Evolutionary conservation across 2,888 invertebrate species (phyloP), one percentile per base, ranked within the genome.

Genomic region (Cetonia aurata): DNA sequence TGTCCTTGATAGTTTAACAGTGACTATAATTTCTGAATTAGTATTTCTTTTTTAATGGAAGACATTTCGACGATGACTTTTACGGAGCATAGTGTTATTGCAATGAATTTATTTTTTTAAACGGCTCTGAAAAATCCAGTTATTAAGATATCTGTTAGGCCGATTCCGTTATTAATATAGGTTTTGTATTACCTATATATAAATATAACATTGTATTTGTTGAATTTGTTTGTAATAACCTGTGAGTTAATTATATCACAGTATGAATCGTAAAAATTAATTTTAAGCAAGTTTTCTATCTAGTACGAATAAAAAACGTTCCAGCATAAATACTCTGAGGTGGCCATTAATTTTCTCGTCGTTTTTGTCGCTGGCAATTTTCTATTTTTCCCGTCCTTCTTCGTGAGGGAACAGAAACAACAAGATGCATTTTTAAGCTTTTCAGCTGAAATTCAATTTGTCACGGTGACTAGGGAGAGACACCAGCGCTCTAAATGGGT

Each of bases 391-490:
- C 19, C 42, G 17, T 59, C 19, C 19, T 12, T 48, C 48, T n/a
- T 17, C 17, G 41, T 10, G 10, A 4, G 19, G n/a, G 44, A 59
- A 25, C 42, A 59, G 17, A 25, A 59, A 44, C 44, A 57, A 57
- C 57, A 42, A 59, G 59, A 42, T 44, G 59, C 59, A 59, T 41
- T 59, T 59, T 59, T 42, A 41, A 59, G 59, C 59, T 59, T 59
- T 59, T 42, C 42, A 15, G 59, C 42, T 59, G 59, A 59, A 59
- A 59, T 59, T 44, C 59, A 59, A 59, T 59, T 59, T 59, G 59
- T 59, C 59, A 59, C 59, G 19, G 19, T 59, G 59, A 59, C 59
- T 59, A 41, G 19, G 19, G 44, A 19, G 44, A 59, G 59, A 59
- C 59, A 59, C 59, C 41, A 19, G 19, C 19, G 59, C 19, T 44